These are phyloP conservation scores for Oscarella lobularis DNA, from an alignment of 37 sponge, comb jelly and placozoan species.

Conservation along the genomic window DNA sequence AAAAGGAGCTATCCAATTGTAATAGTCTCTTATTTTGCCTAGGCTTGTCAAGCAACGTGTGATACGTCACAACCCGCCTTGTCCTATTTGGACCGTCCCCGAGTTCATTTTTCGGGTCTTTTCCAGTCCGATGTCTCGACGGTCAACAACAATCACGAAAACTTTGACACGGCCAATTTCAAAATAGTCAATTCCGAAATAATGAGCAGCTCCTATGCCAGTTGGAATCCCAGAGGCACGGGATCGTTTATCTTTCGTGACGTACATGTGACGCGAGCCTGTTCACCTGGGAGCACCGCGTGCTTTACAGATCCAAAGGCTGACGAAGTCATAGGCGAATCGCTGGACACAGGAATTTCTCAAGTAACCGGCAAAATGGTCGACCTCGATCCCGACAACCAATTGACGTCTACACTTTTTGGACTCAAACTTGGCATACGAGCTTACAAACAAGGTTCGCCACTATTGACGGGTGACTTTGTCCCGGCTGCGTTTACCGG, in stretches of 20 bases:
- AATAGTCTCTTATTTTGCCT: no score
- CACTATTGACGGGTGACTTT: neutral
- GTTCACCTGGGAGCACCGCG: neutral
- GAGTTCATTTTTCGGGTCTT: constrained; percentile 21
- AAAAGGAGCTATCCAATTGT: no score
- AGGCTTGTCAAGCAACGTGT: no score
- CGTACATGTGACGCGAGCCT: constrained; percentile 1
- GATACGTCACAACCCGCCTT: no score
- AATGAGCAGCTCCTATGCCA: neutral
- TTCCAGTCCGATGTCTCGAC: constrained; percentile 23
- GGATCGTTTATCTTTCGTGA: constrained; percentile 11
- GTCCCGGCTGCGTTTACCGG: neutral
- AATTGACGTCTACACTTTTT: neutral
- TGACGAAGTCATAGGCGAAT: neutral
- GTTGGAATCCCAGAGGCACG: constrained; percentile 12
- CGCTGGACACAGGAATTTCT: neutral
- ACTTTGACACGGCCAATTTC: neutral
- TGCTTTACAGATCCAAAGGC: neutral
- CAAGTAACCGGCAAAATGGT: neutral
- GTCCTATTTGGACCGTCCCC: constrained; percentile 18
- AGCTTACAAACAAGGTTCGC: neutral
- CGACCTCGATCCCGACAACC: neutral
- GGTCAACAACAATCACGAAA: constrained; percentile 6
- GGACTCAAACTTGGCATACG: neutral
- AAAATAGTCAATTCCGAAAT: neutral